Base-by-base conservation (phyloP, 2,888 invertebrate genomes). In the Drosophila nr. fundita region DNA sequence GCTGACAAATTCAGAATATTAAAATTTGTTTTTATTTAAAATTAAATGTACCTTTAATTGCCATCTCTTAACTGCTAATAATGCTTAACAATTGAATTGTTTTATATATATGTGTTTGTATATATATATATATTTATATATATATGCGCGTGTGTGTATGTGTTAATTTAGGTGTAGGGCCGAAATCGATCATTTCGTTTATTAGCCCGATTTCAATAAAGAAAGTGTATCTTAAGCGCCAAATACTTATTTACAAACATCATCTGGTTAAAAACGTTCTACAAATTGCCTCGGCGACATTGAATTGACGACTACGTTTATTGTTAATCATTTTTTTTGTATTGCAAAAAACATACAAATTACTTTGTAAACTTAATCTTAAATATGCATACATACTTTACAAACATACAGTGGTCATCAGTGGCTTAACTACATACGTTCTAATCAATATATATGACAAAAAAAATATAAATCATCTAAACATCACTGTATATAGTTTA, bases 31-130 rank as follows among this genome's bases (percentile, higher is more conserved):
- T 82, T 89, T 87, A 82, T 87, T 89, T 82, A 74, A 87, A 87
- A 78, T 85, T 85, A 83, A 79, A 78, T 87, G 52, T 82, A 87
- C 88, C 89, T 87, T 89, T 87, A 87, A 89, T 87, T 89, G 86
- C 88, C 87, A 66, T 85, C 78, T 72, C 89, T 87, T 87, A 89
- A 68, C 73, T 78, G 68, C 83, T 87, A 87, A 64, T 89, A 87
- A 89, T 87, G 86, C 86, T 89, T 88, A 87, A 89, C 90, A 90
- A 90, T 90, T 87, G 76, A 90, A 87, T 87, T 90, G 90, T 87
- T 78, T 82, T 85, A 61, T 53, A 59, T 82, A 21, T 21, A 42
- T 21, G n/a, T 40, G n/a, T 42, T 4, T 40, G 1, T 40, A 2
- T 40, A 6, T 21, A 11, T n/a, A 0, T 21, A 6, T 21, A 11